These are phyloP conservation scores for Mesoclemmys tuberculata DNA, from an alignment of 2,113 vertebrate species.

Conservation along the genomic window DNA sequence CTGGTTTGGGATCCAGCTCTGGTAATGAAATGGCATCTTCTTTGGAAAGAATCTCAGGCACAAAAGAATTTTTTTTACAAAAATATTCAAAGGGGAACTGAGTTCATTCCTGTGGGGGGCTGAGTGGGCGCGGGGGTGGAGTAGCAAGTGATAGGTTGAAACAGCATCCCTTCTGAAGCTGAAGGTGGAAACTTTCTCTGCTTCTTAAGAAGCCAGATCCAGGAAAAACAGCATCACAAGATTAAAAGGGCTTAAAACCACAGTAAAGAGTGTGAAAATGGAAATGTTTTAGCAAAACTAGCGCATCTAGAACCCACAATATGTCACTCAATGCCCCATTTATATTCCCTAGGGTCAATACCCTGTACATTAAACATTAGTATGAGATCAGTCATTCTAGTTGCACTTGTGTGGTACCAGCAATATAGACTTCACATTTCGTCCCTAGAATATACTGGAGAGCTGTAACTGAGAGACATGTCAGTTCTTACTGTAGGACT, in stretches of 20 bases:
- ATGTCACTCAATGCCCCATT: accelerated
- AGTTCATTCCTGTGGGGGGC: background rate
- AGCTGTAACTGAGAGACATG: accelerated
- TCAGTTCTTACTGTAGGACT: accelerated
- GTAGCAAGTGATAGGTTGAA: background rate
- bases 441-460: accelerated
- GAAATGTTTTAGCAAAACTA: background rate
- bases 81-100: background rate
- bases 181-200: background rate
- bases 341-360: background rate
- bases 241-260: background rate
- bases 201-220: background rate
- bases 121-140: too few species aligned
- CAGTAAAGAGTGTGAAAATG: background rate
- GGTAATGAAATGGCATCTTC: background rate
- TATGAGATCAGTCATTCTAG: accelerated
- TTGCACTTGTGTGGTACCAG: accelerated
- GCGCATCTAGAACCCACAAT: accelerated
- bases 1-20: background rate
- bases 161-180: background rate
- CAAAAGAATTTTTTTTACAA: background rate
- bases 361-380: background rate
- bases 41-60: background rate
- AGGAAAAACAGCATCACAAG: background rate
- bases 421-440: accelerated